Conservation (phyloP, 2,797 vertebrate species). For the Eulemur coronatus region DNA sequence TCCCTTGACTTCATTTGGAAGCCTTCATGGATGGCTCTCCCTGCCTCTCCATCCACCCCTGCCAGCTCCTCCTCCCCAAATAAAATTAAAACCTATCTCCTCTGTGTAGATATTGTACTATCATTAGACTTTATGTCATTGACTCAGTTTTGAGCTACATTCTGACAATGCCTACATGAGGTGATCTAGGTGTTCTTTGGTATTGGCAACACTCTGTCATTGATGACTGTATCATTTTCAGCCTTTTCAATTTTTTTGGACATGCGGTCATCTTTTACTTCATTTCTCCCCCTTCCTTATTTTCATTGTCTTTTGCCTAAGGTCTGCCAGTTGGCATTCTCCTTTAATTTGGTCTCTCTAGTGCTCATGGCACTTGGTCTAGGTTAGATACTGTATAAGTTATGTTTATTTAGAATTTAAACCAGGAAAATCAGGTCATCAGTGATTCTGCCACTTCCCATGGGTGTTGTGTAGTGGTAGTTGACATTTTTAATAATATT, state of each 20-base stretch:
- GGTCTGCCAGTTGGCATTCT: not conserved
- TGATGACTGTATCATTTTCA: not conserved
- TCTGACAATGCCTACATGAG: not conserved
- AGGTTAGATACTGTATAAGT: not conserved
- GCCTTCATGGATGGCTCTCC: not conserved
- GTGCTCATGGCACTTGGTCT: not conserved
- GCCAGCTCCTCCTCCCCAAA: no score
- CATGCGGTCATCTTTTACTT: not conserved
- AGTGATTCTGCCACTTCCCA: not conserved
- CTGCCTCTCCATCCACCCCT: rapidly evolving
- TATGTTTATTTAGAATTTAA: conserved; percentile 13
- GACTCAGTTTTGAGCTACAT: conserved; percentile 27
- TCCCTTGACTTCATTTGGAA: not conserved
- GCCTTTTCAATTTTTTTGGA: not conserved
- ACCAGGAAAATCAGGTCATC: not conserved
- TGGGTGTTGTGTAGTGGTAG: not conserved
- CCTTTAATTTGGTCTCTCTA: not conserved
- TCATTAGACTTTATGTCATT: not conserved
- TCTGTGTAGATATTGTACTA: not conserved
- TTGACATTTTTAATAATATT: conserved; percentile 17
- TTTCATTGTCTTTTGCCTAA: not conserved
- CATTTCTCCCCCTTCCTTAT: not conserved
- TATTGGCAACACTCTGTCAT: not conserved
- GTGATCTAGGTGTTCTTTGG: not conserved
- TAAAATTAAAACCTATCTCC: not conserved